These are phyloP conservation scores for Petrocephalus sullivani DNA, from an alignment of 2,797 vertebrate genomes.

Conservation along the genomic window DNA sequence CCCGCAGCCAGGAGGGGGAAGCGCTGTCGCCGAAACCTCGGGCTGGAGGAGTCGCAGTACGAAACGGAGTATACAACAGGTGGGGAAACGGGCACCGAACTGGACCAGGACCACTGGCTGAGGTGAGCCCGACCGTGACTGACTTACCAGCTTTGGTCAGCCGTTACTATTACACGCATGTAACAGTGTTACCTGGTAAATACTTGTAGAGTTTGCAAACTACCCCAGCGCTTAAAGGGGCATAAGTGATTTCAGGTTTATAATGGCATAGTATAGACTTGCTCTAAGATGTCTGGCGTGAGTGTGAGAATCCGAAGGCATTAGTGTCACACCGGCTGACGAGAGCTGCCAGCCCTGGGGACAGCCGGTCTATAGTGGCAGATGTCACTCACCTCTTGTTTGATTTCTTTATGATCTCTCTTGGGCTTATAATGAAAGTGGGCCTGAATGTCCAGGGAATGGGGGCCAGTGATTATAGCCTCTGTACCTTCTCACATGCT, in stretches of 20 bases:
- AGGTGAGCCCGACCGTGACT: constrained; percentile 28
- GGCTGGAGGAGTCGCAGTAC: constrained; percentile 60
- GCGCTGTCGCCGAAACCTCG: constrained; percentile 59
- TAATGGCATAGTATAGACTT: neutral
- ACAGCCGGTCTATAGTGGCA: neutral
- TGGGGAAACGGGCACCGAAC: constrained; percentile 65
- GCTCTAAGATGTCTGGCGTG: neutral
- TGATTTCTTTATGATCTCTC: constrained; percentile 16
- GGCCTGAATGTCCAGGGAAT: constrained; percentile 50
- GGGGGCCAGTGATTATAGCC: constrained; percentile 24
- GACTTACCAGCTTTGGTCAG: neutral
- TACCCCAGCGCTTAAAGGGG: neutral
- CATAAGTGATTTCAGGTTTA: neutral
- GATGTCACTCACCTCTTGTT: neutral
- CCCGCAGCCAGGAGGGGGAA: constrained; percentile 63
- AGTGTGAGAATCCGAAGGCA: neutral
- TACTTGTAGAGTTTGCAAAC: neutral
- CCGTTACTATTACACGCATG: neutral
- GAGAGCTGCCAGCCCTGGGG: neutral
- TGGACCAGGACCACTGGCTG: constrained; percentile 47
- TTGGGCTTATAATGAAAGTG: constrained; percentile 47
- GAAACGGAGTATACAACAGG: constrained; percentile 75
- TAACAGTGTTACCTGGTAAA: neutral
- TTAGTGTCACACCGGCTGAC: neutral
- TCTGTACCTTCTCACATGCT: neutral